Conservation (phyloP, 2,797 vertebrate species). For the Taenioides sp. region DNA sequence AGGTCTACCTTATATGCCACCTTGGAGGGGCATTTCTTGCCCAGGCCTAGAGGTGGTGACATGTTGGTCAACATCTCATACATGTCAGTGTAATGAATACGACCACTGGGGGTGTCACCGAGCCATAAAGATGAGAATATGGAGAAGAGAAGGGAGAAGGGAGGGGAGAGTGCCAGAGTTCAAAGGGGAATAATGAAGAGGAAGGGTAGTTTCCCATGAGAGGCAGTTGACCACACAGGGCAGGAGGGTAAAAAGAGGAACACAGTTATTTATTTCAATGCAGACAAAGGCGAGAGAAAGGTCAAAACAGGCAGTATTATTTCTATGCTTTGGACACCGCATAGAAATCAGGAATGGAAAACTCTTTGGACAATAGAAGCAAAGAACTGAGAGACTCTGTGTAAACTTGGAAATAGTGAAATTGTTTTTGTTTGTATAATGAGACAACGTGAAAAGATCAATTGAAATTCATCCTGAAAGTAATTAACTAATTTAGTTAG, state of each 20-base stretch:
- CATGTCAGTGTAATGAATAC: slow-evolving; percentile 99
- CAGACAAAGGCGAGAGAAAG: slow-evolving; percentile 75
- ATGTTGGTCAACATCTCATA: slow-evolving; percentile 99
- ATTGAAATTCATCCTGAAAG: slow-evolving; percentile 1
- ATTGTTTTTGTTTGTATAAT: slow-evolving; percentile 27
- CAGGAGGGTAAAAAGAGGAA: slow-evolving; percentile 47
- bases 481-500: neutral
- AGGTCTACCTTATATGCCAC: slow-evolving; percentile 97
- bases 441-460: neutral
- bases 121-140: slow-evolving; percentile 66
- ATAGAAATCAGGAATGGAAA: slow-evolving; percentile 77
- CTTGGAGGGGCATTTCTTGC: slow-evolving; percentile 99
- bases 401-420: slow-evolving; percentile 54
- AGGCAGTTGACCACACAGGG: slow-evolving; percentile 45
- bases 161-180: slow-evolving; percentile 38
- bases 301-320: slow-evolving; percentile 60
- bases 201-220: slow-evolving; percentile 43
- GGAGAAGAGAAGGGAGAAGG: slow-evolving; percentile 29
- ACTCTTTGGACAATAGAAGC: slow-evolving; percentile 58
- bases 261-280: slow-evolving; percentile 86
- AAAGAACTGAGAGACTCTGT: slow-evolving; percentile 75
- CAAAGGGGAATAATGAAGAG: slow-evolving; percentile 49
- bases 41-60: slow-evolving; percentile 99
- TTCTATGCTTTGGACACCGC: slow-evolving; percentile 78
- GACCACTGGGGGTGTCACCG: slow-evolving; percentile 87